These are phyloP conservation scores for Pasiphila rectangulata DNA, from an alignment of 2,888 invertebrate genomes.

Conservation along the genomic window DNA sequence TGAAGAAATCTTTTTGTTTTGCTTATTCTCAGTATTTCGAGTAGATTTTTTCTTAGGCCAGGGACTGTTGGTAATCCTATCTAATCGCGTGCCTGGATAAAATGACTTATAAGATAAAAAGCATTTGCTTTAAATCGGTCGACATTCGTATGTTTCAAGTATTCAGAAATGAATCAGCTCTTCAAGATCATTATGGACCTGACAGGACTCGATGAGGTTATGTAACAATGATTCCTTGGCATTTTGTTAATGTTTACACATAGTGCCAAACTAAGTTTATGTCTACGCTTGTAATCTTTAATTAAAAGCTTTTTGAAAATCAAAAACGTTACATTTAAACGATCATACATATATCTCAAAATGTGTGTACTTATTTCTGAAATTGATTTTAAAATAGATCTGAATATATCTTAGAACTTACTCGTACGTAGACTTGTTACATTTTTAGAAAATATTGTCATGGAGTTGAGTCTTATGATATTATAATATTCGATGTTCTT, in stretches of 20 bases:
- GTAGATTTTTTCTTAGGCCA: constrained; percentile 40
- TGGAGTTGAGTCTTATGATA: constrained; percentile 27
- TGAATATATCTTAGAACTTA: constrained; percentile 13
- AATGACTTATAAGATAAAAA: too few species aligned
- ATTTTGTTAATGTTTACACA: constrained; percentile 47
- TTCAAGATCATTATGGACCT: too few species aligned
- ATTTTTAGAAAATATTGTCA: constrained; percentile 18
- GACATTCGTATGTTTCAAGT: too few species aligned
- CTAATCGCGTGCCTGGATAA: not conserved
- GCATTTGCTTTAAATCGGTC: too few species aligned
- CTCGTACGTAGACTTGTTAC: constrained; percentile 15
- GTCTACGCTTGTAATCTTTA: constrained; percentile 48
- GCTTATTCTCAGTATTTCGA: constrained; percentile 55
- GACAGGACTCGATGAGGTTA: not conserved
- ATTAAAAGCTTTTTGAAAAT: constrained; percentile 38
- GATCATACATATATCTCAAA: too few species aligned
- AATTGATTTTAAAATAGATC: constrained; percentile 27
- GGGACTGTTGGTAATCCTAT: not conserved
- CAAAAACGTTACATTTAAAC: not conserved
- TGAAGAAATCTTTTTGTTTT: constrained; percentile 50
- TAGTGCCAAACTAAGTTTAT: constrained; percentile 72
- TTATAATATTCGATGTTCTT: constrained; percentile 20
- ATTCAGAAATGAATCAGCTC: too few species aligned
- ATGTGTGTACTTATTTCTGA: constrained; percentile 13
- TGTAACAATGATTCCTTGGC: not conserved